Conservation (phyloP, 2,113 vertebrate species). For the Bubo bubo region DNA sequence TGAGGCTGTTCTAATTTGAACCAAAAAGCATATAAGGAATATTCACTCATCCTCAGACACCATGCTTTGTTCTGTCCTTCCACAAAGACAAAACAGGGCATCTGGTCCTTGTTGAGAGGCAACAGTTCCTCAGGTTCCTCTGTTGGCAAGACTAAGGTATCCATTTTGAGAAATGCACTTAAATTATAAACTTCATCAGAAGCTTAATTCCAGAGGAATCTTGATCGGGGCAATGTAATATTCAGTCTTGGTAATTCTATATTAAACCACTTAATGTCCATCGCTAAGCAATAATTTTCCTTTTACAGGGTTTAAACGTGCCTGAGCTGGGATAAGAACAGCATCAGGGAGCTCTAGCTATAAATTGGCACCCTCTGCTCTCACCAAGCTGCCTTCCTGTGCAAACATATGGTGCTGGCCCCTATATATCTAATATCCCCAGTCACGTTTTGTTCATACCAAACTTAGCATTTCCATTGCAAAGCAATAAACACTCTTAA, state of each 20-base stretch:
- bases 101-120: not conserved
- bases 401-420: not conserved
- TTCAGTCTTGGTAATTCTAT: not conserved
- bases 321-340: not conserved
- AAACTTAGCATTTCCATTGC: not conserved
- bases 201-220: not conserved
- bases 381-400: constrained; percentile 6
- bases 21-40: not conserved
- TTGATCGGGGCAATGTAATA: not conserved
- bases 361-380: not conserved
- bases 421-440: not conserved
- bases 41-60: not conserved
- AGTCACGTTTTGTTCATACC: not conserved
- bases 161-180: not conserved
- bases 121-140: not conserved
- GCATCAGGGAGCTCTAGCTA: not conserved
- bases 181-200: not conserved
- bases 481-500: not conserved
- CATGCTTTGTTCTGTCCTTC: not conserved
- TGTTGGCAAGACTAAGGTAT: not conserved
- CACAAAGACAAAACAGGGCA: not conserved
- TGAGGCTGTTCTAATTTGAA: not conserved
- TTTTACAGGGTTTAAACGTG: not conserved
- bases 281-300: not conserved
- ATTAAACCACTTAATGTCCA: not conserved